Percentiles rank a stretch among this genome's conserved stretches.
These are phyloP conservation scores for Haliclona indistincta DNA, from an alignment of 37 sponge, comb jelly and placozoan genomes.

Conservation along the genomic window DNA sequence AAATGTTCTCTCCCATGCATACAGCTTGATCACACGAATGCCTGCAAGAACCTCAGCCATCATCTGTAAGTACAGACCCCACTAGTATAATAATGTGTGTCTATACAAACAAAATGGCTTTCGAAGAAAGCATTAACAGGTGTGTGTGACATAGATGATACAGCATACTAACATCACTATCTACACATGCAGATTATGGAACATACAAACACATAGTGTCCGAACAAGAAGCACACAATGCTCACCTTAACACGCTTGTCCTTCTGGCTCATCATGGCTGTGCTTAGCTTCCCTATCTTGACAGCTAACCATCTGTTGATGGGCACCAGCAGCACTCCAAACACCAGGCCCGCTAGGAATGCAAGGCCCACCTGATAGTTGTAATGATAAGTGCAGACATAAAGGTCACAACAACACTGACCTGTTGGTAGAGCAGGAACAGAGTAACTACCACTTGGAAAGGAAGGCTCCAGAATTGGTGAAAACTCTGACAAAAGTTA, in stretches of 20 bases:
- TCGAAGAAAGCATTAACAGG: too few relatives aligned
- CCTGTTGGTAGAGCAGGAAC: constrained; percentile 89
- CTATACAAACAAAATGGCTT: neutral
- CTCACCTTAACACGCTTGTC: constrained; percentile 88
- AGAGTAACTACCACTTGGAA: constrained; percentile 87
- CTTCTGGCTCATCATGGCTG: constrained; percentile 89
- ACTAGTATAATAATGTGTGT: neutral
- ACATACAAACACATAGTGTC: neutral
- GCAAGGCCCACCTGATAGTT: constrained; percentile 84
- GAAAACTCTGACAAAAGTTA: constrained; percentile 86
- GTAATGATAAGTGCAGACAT: neutral
- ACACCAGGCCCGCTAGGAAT: constrained; percentile 87
- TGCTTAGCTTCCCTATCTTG: constrained; percentile 87
- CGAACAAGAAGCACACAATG: too few relatives aligned
- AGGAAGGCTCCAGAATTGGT: constrained; percentile 97
- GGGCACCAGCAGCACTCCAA: constrained; percentile 85
- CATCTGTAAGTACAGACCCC: constrained; percentile 30
- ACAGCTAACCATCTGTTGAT: constrained; percentile 92
- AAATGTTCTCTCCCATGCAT: constrained; percentile 91
- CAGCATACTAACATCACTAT: neutral
- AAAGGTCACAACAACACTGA: constrained; percentile 16
- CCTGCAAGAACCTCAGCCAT: constrained; percentile 90
- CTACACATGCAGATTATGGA: neutral
- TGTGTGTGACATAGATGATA: neutral
- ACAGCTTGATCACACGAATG: constrained; percentile 93